phyloP scores from a whole-genome alignment of 2,113 vertebrate species.

The Lepisosteus oculatus region DNA sequence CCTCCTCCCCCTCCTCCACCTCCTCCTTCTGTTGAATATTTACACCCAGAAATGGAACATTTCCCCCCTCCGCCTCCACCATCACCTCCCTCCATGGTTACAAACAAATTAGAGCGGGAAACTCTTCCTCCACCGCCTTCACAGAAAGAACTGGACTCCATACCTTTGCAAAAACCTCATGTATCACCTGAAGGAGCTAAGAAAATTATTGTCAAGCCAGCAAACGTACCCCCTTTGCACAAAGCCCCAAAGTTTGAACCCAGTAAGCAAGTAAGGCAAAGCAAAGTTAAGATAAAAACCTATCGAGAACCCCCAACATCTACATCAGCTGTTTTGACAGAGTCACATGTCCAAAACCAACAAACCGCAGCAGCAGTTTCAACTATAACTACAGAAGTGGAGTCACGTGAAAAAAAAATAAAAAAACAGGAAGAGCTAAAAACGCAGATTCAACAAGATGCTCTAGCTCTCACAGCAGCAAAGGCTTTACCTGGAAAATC shows the following conservation, averaged over 20 bases:
- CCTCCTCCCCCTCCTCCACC: slow-evolving; percentile 69
- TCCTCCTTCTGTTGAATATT: slow-evolving; percentile 50
- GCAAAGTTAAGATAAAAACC: slow-evolving; percentile 34
- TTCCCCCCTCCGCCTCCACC: slow-evolving; percentile 55
- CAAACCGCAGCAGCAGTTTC: slow-evolving; percentile 22
- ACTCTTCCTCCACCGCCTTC: slow-evolving; percentile 62
- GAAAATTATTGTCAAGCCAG: slow-evolving; percentile 58
- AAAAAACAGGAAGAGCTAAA: slow-evolving; percentile 11
- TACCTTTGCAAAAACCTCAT: slow-evolving; percentile 41
- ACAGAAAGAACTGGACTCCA: slow-evolving; percentile 58
- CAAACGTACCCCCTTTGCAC: slow-evolving; percentile 49
- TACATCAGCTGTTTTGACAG: slow-evolving; percentile 24
- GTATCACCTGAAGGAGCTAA: slow-evolving; percentile 51
- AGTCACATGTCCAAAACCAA: slow-evolving; percentile 25
- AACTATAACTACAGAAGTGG: slow-evolving; percentile 34
- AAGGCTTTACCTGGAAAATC: slow-evolving; percentile 46
- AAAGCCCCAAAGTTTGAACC: slow-evolving; percentile 67
- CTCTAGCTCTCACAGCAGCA: slow-evolving; percentile 39
- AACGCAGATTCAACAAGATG: background rate
- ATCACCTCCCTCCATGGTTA: slow-evolving; percentile 41
- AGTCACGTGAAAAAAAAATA: slow-evolving; percentile 29
- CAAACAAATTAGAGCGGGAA: slow-evolving; percentile 41
- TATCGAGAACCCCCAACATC: slow-evolving; percentile 12
- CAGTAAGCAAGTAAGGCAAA: slow-evolving; percentile 47
- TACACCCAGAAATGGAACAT: slow-evolving; percentile 60